These are phyloP conservation scores for Columba janthina DNA, from an alignment of 2,113 vertebrate species.

Conservation along the genomic window DNA sequence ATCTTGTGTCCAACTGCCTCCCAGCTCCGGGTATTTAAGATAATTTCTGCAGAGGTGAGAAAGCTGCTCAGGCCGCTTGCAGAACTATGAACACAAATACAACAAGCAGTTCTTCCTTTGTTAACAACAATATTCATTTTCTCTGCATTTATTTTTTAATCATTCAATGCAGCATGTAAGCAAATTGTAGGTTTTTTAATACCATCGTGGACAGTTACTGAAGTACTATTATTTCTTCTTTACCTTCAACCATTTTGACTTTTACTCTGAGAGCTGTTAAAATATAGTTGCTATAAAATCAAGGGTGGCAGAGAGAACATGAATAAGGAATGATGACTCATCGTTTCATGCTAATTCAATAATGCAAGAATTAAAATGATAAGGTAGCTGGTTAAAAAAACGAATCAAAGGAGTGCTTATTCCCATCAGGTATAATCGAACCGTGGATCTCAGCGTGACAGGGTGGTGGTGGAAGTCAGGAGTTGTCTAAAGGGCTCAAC, in stretches of 20 bases:
- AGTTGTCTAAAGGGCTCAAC: background rate
- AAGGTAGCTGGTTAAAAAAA: background rate
- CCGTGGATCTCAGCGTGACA: fast-evolving
- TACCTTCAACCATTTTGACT: background rate
- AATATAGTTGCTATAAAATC: background rate
- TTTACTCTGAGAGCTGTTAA: background rate
- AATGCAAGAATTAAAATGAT: background rate
- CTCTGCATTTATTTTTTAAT: background rate
- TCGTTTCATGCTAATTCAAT: background rate
- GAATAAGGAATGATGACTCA: background rate
- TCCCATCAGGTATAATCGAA: background rate
- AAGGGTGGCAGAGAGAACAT: background rate
- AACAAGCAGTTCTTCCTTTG: background rate
- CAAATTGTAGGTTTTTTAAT: background rate
- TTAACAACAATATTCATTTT: background rate
- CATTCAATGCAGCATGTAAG: fast-evolving
- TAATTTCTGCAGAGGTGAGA: background rate
- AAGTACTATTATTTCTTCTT: background rate
- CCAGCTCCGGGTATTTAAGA: background rate
- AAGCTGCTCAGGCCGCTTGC: background rate
- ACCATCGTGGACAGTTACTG: background rate
- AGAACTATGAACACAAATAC: background rate
- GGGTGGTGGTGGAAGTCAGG: background rate
- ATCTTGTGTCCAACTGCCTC: background rate
- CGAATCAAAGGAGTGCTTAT: background rate